Percentiles rank a stretch among this genome's conserved stretches.
Evolutionary conservation across 2,113 vertebrate species (phyloP).

Genomic region (Paradoxurus hermaphroditus): DNA sequence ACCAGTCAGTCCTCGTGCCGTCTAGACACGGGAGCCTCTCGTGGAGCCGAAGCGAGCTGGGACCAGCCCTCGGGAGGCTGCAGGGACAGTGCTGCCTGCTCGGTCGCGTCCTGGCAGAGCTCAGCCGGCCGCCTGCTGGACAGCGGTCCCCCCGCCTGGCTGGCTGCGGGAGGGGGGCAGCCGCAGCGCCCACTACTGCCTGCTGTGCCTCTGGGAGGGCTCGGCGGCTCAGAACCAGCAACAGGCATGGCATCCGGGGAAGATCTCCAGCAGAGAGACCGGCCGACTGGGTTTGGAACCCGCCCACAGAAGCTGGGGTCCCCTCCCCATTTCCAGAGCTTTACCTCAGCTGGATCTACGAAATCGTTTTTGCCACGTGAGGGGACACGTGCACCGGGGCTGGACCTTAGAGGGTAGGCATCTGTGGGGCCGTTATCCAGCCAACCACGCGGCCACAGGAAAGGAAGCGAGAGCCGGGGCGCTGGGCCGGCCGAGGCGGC

Average conservation of each 20-base stretch:
- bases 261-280: neutral
- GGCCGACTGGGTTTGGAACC: accelerated
- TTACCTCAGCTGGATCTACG: too few relatives aligned
- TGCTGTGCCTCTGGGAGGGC: accelerated
- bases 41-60: accelerated
- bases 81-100: neutral
- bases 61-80: neutral
- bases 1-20: accelerated
- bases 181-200: accelerated
- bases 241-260: accelerated
- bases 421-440: too few relatives aligned
- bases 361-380: neutral
- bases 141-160: accelerated
- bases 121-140: accelerated
- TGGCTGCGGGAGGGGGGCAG: neutral
- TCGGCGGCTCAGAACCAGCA: neutral
- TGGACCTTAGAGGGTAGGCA: too few relatives aligned
- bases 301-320: neutral
- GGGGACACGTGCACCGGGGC: accelerated
- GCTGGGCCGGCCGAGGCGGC: too few relatives aligned
- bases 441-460: too few relatives aligned
- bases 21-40: accelerated
- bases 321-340: too few relatives aligned
- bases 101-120: accelerated
- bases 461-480: neutral